Conservation (phyloP, 2,113 vertebrate species). For the Trichechus manatus region DNA sequence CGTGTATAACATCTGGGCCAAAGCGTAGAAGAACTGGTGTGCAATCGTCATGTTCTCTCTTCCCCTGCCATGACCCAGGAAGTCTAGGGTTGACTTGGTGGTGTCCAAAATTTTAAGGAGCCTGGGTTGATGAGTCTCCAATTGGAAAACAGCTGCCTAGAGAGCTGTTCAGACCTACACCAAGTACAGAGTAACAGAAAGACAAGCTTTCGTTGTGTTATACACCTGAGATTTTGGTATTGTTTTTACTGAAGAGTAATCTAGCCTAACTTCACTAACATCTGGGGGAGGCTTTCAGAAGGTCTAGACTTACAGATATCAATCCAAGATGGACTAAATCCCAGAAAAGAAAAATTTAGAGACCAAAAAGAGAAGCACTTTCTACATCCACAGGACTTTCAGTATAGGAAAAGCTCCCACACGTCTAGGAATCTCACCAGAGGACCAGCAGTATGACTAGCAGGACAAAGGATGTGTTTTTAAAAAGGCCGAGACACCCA, state of each 20-base stretch:
- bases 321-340: neutral
- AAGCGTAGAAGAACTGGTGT: neutral
- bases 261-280: neutral
- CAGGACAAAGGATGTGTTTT: neutral
- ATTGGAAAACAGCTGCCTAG: rapidly evolving
- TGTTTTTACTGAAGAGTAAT: neutral
- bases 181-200: neutral
- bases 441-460: too few species aligned
- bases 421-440: neutral
- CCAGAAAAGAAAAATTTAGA: neutral
- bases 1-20: rapidly evolving
- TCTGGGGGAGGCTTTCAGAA: neutral
- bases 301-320: neutral
- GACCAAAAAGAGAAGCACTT: neutral
- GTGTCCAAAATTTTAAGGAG: neutral
- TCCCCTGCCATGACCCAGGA: neutral
- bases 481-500: too few species aligned
- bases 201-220: neutral
- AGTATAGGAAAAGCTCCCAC: neutral
- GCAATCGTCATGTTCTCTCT: rapidly evolving
- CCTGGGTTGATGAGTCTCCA: neutral
- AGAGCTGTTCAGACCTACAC: neutral
- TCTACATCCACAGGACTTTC: too few species aligned
- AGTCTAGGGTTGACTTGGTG: neutral
- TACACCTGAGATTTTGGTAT: neutral